These are phyloP conservation scores for Dissostichus mawsoni DNA, from an alignment of 2,113 vertebrate species.

Conservation along the genomic window DNA sequence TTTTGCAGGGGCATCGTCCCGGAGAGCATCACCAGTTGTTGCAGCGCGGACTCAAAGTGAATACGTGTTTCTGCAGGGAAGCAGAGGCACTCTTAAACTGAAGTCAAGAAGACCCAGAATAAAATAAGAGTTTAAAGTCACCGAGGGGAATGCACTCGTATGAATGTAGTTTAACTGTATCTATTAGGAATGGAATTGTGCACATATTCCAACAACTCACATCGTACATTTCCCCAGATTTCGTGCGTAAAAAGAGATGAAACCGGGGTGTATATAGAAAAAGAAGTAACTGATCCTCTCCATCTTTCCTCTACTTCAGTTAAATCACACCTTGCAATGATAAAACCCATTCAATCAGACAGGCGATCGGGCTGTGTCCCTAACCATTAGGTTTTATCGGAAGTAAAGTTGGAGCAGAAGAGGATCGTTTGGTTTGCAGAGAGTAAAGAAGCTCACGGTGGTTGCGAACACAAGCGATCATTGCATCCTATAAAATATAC, in stretches of 20 bases:
- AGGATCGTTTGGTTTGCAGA: conserved; percentile 35
- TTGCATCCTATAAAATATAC: background rate
- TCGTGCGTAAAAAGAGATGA: background rate
- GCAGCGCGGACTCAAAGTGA: background rate
- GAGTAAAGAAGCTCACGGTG: background rate
- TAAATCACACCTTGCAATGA: background rate
- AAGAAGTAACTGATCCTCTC: background rate
- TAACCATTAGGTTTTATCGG: conserved; percentile 37
- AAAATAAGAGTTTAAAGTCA: background rate
- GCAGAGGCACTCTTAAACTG: background rate
- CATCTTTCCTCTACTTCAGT: background rate
- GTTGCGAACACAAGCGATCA: conserved; percentile 13
- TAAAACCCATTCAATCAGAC: background rate
- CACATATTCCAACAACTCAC: background rate
- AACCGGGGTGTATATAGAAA: background rate
- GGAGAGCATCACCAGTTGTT: background rate
- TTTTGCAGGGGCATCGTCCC: conserved; percentile 2
- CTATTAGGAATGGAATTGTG: too few relatives aligned
- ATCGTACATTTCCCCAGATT: background rate
- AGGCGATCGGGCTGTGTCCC: conserved; percentile 5
- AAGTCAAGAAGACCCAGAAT: background rate
- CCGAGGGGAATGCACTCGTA: background rate
- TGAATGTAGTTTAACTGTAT: background rate
- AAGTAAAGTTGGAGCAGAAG: conserved; percentile 39
- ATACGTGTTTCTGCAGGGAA: conserved; percentile 10